Base-by-base conservation (phyloP, 2,113 vertebrate genomes). In the Camelus dromedarius region DNA sequence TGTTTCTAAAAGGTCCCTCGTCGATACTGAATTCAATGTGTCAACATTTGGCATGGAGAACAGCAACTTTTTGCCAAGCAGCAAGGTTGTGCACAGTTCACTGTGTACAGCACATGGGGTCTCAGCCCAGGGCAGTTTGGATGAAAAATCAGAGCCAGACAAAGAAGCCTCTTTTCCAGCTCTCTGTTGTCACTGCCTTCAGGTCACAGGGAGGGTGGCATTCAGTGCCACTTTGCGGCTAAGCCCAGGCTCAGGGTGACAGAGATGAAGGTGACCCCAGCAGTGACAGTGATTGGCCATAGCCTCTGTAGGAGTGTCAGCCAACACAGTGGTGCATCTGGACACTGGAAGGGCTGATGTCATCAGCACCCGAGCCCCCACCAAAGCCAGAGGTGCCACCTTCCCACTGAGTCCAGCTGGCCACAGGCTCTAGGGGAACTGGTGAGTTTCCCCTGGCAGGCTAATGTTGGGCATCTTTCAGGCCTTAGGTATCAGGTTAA, bases 1-100 rank as follows among this genome's bases (percentile, higher is more conserved):
- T 98, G 99, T 99, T 98, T 99, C 98, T 99, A 98, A 99, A 98
- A 99, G 99, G 98, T 99, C 99, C 99, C 98, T 95, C 98, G 98
- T 98, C 97, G 98, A 98, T 98, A 98, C 98, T 97, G 98, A 98
- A 99, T 97, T 97, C 98, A 98, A 98, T 98, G 98, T 98, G 99
- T 99, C 99, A 98, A 99, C 99, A 99, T 98, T 99, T 98, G 99
- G 99, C 99, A 98, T 98, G 96, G 97, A 98, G 98, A 96, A 98
- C 97, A 98, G 93, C 97, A 95, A 98, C 97, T 94, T 97, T 98
- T 98, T 96, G 98, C 96, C 89, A 97, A 98, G 98, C 98, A 97
- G 97, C 90, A 82, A 94, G 96, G 97, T 95, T 95, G 96, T 83
- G 70, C 97, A 92, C 97, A 97, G 98, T 98, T 98, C 97, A 86